Evolutionary conservation across 2,888 invertebrate species (phyloP), one percentile per base, ranked within the genome.

Genomic region (Tortrix viridana): DNA sequence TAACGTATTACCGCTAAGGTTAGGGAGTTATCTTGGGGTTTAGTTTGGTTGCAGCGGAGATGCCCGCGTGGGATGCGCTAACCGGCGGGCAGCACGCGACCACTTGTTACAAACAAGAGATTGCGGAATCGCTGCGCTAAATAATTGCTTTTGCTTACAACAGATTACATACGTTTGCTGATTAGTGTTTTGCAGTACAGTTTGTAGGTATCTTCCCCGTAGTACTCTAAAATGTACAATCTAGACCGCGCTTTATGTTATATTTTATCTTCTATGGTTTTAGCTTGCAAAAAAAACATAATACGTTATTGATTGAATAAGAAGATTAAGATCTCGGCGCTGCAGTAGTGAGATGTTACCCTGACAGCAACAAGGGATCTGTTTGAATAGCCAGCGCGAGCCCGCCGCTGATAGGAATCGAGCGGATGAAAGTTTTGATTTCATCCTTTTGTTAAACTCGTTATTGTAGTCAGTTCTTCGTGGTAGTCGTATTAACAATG

Each of bases 321-420:
- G 32, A 12, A 67, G 68, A 73, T 74, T 71, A 60, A 66, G 72
- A 72, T 71, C 54, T 64, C 56, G 38, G 59, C 67, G 69, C 66
- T 64, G 65, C 57, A 69, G 65, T 66, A 70, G 67, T 22, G n/a
- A 44, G 60, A 79, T 80, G 69, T 69, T 70, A 77, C 76, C 71
- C 61, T 70, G 72, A 76, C 74, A 73, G 74, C 75, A 75, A 73
- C 73, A 68, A 74, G 67, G 62, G 63, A 66, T 69, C 54, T 64
- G 69, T 72, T 74, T 79, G 73, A 77, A 81, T 70, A 73, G 76
- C 71, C 71, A 63, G 70, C 71, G 74, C 71, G 73, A 77, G 61
- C 72, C 69, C 68, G 66, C 67, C 67, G 65, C 72, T 74, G 80
- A 83, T 83, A 78, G 74, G 61, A 74, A 82, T 82, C 79, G 68